Evolutionary conservation across 2,888 invertebrate species (phyloP).

Genomic region (Nasonia oneida): DNA sequence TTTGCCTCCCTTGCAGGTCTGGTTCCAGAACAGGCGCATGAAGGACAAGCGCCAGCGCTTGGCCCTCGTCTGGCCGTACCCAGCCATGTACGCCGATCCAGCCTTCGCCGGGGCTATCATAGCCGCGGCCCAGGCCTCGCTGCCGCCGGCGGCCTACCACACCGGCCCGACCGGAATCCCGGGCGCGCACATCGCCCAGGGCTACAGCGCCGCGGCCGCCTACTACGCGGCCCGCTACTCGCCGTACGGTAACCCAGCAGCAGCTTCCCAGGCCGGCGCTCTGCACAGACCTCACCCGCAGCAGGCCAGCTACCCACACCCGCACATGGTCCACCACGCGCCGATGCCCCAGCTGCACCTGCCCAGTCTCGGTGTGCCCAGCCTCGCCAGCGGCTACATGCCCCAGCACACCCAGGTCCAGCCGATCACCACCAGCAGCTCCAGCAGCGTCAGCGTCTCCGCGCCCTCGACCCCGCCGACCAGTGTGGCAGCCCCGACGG

Average conservation of each 20-base stretch:
- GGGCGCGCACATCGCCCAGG: constrained; percentile 80
- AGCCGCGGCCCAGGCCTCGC: constrained; percentile 88
- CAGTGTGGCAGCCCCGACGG: not conserved
- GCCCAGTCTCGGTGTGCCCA: constrained; percentile 66
- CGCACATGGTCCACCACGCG: constrained; percentile 65
- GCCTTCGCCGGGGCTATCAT: constrained; percentile 95
- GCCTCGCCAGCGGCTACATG: not conserved
- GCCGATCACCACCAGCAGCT: constrained; percentile 60
- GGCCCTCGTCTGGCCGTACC: constrained; percentile 97
- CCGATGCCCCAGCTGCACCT: constrained; percentile 70
- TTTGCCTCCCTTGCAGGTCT: constrained; percentile 84
- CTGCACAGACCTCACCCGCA: constrained; percentile 78
- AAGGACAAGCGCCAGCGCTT: constrained; percentile 98
- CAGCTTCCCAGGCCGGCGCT: constrained; percentile 78
- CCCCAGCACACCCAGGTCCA: constrained; percentile 64
- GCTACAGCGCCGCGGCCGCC: constrained; percentile 82
- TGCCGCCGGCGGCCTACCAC: constrained; percentile 78
- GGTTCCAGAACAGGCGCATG: constrained; percentile 99
- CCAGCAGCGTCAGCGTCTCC: not conserved
- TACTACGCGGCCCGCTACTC: constrained; percentile 81
- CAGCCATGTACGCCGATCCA: constrained; percentile 94
- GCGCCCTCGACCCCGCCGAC: not conserved
- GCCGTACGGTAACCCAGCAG: constrained; percentile 82
- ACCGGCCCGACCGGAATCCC: constrained; percentile 79
- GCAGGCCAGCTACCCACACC: constrained; percentile 69